phyloP scores from a whole-genome alignment of 2,113 vertebrate species.

The Geococcyx californianus region DNA sequence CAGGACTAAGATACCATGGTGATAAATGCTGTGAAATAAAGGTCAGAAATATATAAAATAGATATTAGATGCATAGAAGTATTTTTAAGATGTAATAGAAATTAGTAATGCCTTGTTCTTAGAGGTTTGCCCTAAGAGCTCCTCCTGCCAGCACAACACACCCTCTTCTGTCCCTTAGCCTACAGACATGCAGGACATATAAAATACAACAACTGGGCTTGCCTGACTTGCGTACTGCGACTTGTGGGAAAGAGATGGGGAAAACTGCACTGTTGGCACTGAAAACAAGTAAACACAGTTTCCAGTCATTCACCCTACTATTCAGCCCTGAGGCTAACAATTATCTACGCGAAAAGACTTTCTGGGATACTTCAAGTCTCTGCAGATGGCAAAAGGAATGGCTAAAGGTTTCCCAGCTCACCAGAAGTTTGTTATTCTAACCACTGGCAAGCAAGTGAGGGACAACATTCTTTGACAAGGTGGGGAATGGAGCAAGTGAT shows the following conservation, averaged over 20 bases:
- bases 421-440: not conserved
- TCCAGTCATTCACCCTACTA: not conserved
- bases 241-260: not conserved
- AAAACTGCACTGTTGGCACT: not conserved
- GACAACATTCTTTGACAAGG: not conserved
- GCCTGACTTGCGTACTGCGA: too few relatives aligned
- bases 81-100: not conserved
- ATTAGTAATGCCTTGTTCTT: not conserved
- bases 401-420: not conserved
- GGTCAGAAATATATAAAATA: conserved; percentile 31
- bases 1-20: not conserved
- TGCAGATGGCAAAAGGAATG: not conserved
- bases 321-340: not conserved
- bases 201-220: accelerated
- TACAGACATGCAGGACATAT: not conserved
- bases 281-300: not conserved
- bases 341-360: not conserved
- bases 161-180: not conserved
- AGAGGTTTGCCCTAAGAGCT: not conserved
- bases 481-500: not conserved
- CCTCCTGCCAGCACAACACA: not conserved
- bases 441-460: not conserved
- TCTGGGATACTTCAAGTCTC: not conserved
- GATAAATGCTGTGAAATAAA: conserved; percentile 28
- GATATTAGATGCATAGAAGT: not conserved